Evolutionary conservation across 2,113 vertebrate genomes (phyloP), one percentile per base, ranked within the genome.

Genomic region (Fregetta grallaria): DNA sequence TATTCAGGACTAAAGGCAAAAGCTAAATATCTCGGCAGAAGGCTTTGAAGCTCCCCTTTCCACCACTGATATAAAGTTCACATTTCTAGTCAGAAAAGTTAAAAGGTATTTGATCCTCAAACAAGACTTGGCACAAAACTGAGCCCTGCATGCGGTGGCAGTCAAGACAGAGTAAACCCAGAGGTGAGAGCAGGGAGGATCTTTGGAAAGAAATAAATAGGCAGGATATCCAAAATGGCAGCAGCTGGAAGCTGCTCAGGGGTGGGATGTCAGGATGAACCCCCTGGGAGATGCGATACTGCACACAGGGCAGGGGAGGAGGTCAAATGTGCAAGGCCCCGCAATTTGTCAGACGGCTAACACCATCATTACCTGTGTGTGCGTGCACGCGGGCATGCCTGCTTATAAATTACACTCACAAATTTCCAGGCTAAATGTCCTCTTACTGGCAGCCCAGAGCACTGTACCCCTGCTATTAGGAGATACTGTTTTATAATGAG

Each of bases 261-360:
- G 94, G 90, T 88, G 93, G 94, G 92, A 95, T 91, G 91, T 96
- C 88, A 84, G 92, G 90, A 66, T 44, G 36, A 79, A 87, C 75
- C 97, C 94, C 97, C 30, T 52, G 95, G 94, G 97, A 97, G 88
- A 55, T 32, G 71, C 8, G 18, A 95, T 95, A 92, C 84, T 34
- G 83, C 94, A 65, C 82, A 80, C 62, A 96, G 96, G 96, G 96
- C 96, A 94, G 92, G 77, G 67, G 76, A 91, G 65, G 86, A 95
- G 96, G 90, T 97, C 96, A 97, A 92, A 96, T 6, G 94, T 70
- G 90, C 86, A 88, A 61, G 74, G 80, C 82, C 86, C 68, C 5
- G 83, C 70, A 94, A 96, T 97, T 97, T 97, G 96, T 94, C 97
- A 97, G 88, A 30, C 11, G 22, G 91, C 86, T 95, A 97, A 95